A percentile compares a stretch with the other conserved stretches of the same genome.
phyloP scores from a whole-genome alignment of 1,140 invertebrate species.

The Dreissena polymorpha region DNA sequence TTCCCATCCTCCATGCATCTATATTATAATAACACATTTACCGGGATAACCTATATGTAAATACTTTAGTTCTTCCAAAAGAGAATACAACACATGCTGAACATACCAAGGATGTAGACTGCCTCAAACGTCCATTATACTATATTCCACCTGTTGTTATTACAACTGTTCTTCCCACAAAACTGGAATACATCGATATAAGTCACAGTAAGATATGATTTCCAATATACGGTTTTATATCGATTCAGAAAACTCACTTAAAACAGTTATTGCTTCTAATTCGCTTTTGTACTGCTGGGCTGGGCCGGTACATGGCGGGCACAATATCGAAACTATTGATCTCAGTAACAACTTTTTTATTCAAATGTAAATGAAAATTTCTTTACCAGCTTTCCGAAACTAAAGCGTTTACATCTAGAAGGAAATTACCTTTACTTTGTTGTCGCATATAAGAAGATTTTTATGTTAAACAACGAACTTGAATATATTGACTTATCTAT shows the following conservation, averaged over 20 bases:
- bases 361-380: not conserved
- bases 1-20: not conserved
- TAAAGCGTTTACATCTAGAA: not conserved
- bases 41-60: not conserved
- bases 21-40: not conserved
- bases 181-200: conserved; percentile 13
- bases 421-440: not conserved
- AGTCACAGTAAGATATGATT: conserved; percentile 13
- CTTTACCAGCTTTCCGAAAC: not conserved
- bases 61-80: not conserved
- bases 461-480: not conserved
- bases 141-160: conserved; percentile 11
- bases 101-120: not conserved
- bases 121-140: not conserved
- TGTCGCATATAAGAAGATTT: not conserved
- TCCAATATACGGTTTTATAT: conserved; percentile 19
- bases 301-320: conserved; percentile 16
- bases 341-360: conserved; percentile 10
- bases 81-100: not conserved
- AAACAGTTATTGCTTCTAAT: not conserved
- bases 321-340: conserved; percentile 14
- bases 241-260: not conserved
- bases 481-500: conserved; percentile 13
- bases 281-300: conserved; percentile 34
- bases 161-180: conserved; percentile 2